Evolutionary conservation across 2,888 invertebrate genomes (phyloP), one percentile per base, ranked within the genome.

Genomic region (Nycteola revayana): DNA sequence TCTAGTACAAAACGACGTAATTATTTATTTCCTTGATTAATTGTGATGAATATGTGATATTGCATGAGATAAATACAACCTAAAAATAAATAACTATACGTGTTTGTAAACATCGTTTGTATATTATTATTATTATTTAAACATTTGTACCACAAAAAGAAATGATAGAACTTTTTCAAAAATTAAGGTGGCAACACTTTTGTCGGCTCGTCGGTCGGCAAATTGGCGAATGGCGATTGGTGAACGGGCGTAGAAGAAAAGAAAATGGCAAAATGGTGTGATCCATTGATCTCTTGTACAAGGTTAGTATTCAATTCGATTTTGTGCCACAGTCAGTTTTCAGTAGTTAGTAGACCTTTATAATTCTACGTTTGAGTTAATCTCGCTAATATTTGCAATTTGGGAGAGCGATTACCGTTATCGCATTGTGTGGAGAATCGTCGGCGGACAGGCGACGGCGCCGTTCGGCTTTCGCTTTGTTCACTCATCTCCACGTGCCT

Each of bases 401-500:
- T 21, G 20, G 31, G 28, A 31, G 25, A 36, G 35, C 28, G 4
- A 48, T 45, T 54, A 66, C 66, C 61, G 65, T 67, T 66, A 74
- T 68, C 72, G 70, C 59, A 66, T 58, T 60, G 66, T 66, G 36
- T 44, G 43, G 42, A 45, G 44, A 46, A 39, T 26, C 31, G 33
- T 43, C 40, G 33, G 36, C 62, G 49, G 59, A 60, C 63, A 57
- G 64, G 59, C 67, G 63, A 56, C 69, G 66, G 70, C 62, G 67
- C 55, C 39, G 55, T 68, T 66, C 71, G 74, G 74, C 71, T 68
- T 67, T 76, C 76, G 87, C 87, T 89, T 89, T 88, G 88, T 89
- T 87, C 87, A 69, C 60, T 66, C 69, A 75, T 77, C 79, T 88
- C 88, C 89, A 89, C 89, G 89, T 89, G 89, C 88, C 84, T 75